Evolutionary conservation across 2,888 invertebrate species (phyloP), one percentile per base, ranked within the genome.

Genomic region (Fragum fragum): DNA sequence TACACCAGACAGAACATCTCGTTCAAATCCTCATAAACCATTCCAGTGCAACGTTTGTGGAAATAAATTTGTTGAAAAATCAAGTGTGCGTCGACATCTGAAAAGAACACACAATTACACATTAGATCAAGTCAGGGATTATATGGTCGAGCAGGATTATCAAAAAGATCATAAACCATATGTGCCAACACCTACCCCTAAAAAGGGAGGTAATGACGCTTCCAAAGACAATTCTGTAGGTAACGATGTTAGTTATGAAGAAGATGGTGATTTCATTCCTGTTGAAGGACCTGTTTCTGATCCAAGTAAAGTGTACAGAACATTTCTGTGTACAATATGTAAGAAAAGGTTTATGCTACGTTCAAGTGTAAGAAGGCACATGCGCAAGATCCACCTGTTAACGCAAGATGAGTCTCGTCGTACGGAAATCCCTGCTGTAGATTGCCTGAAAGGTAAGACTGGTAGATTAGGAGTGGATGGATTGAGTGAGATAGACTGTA

Each of bases 1-100:
- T 0, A 32, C 29, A 23, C 18, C 3, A 55, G 28, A 29, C 14
- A 26, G 11, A 52, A 9, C 68, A 28, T 6, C 39, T 16, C 9
- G 14, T 9, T 16, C 23, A 18, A 3, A n/a, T 59, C 39, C 59
- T 23, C 61, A 63, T 14, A 85, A 85, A 73, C 85, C 81, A 29
- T 85, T 66, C 53, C 59, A 68, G 21, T 86, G 86, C 59, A 73
- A 32, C n/a, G 55, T 86, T 39, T 86, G 86, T 63, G 71, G 71
- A 18, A 79, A 72, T 21, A 71, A 55, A 39, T 80, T 86, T 69
- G 76, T 79, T 6, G 83, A 83, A 28, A 81, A 79, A 57, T 83
- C 86, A 21, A 81, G 83, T 42, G 83, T 83, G 14, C 71, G 83
- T 18, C 68, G 83, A 29, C 85, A 85, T 72, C 66, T 85, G 32